A percentile compares a stretch with the other conserved stretches of the same genome.
Conservation (phyloP, 2,888 invertebrate genomes). For the Drosophila yooni region DNA sequence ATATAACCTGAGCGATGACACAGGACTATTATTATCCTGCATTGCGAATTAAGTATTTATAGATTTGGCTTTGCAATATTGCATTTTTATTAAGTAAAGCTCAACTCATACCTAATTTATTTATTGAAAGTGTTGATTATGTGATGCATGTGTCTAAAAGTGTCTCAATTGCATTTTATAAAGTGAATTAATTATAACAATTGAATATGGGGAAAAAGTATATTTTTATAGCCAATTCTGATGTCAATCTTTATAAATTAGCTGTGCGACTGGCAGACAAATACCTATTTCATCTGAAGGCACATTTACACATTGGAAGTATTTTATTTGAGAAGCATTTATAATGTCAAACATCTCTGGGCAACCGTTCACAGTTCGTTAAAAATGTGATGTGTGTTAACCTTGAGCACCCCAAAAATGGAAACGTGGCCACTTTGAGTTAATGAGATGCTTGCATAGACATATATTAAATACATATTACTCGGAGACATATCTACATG, state of each 20-base stretch:
- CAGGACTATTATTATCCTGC: conserved; percentile 21
- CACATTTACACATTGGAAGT: not conserved
- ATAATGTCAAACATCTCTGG: not conserved
- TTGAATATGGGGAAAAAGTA: not conserved
- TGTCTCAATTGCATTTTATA: not conserved
- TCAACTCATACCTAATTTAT: not conserved
- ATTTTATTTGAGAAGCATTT: not conserved
- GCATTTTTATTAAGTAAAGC: not conserved
- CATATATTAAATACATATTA: not conserved
- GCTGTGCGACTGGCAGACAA: not conserved
- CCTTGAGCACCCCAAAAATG: conserved; percentile 20
- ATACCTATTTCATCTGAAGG: not conserved
- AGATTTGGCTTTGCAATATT: not conserved
- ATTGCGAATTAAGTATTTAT: conserved; percentile 6
- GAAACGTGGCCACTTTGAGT: conserved; percentile 3
- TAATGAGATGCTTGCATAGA: conserved; percentile 33
- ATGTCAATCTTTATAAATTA: not conserved
- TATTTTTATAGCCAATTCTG: not conserved
- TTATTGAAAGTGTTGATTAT: not conserved
- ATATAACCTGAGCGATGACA: conserved; percentile 22
- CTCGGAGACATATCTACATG: not conserved
- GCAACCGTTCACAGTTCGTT: conserved; percentile 7
- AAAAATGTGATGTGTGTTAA: not conserved
- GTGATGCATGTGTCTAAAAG: not conserved
- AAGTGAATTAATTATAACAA: not conserved